These are phyloP conservation scores for Craterocephalus amniculus DNA, from an alignment of 2,797 vertebrate genomes.

Conservation along the genomic window DNA sequence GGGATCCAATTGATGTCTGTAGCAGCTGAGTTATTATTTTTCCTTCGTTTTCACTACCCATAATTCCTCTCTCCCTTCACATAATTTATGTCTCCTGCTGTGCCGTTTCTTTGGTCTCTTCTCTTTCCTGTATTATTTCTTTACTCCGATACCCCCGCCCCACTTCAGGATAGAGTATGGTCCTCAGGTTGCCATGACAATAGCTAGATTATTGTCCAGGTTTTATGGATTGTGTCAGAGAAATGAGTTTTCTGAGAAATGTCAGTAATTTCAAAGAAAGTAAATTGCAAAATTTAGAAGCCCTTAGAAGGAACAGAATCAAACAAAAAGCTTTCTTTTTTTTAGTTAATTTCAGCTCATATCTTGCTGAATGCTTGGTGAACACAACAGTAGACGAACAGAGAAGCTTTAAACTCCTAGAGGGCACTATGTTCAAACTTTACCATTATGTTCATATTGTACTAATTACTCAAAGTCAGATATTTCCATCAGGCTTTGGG, in stretches of 20 bases:
- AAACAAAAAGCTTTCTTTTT: conserved; percentile 2
- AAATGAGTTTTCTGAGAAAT: conserved; percentile 56
- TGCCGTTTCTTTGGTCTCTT: conserved; percentile 42
- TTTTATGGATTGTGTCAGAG: conserved; percentile 35
- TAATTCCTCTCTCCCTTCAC: conserved; percentile 35
- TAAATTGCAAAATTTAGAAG: conserved; percentile 23
- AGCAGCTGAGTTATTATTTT: conserved; percentile 61
- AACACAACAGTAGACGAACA: conserved; percentile 3
- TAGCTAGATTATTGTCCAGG: conserved; percentile 50
- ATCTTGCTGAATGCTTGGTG: neutral
- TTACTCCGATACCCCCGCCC: conserved; percentile 5
- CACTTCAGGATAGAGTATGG: conserved; percentile 13
- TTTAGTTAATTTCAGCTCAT: neutral
- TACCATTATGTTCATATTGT: neutral
- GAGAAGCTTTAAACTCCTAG: neutral
- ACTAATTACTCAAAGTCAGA: neutral
- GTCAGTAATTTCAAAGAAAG: conserved; percentile 51
- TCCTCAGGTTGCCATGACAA: conserved; percentile 61
- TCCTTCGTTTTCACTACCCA: conserved; percentile 35
- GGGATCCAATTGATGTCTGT: conserved; percentile 50
- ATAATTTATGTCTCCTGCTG: conserved; percentile 46
- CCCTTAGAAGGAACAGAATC: conserved; percentile 7
- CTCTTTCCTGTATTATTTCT: conserved; percentile 34
- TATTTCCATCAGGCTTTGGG: neutral
- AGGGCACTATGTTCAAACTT: neutral